Percentiles rank a stretch among this genome's conserved stretches.
Conservation (phyloP, 2,888 invertebrate species). For the Listrodromus nycthemerus region DNA sequence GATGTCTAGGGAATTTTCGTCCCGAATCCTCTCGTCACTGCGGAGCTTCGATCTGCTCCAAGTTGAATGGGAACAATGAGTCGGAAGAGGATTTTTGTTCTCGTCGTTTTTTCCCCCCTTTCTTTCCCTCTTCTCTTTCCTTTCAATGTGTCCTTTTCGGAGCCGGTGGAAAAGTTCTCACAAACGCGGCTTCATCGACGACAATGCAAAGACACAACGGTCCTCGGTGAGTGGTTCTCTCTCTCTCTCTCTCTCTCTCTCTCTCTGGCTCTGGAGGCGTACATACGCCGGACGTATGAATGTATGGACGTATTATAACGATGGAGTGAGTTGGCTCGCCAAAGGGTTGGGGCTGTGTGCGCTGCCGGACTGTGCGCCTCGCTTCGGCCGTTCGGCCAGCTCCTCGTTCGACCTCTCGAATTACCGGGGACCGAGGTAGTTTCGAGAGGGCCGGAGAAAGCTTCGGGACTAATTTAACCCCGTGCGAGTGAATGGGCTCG, state of each 20-base stretch:
- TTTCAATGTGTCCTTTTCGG: conserved; percentile 19
- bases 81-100: conserved; percentile 17
- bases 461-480: conserved; percentile 53
- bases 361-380: neutral
- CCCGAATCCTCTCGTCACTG: neutral
- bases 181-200: conserved; percentile 28
- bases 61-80: conserved; percentile 50
- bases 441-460: conserved; percentile 48
- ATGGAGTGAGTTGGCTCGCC: conserved; percentile 6
- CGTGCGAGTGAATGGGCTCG: conserved; percentile 26
- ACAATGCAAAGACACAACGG: conserved; percentile 47
- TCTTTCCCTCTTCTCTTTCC: neutral
- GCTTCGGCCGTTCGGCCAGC: conserved; percentile 31
- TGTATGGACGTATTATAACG: conserved; percentile 49
- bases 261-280: neutral
- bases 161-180: conserved; percentile 23
- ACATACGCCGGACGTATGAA: conserved; percentile 27
- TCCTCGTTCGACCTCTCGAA: conserved; percentile 41
- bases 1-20: conserved; percentile 6
- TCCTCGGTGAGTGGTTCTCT: neutral
- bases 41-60: conserved; percentile 1
- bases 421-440: conserved; percentile 50
- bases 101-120: neutral
- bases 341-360: conserved; percentile 12
- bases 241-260: neutral